Base-by-base conservation (phyloP, 2,888 invertebrate genomes). In the Maniola hyperantus region DNA sequence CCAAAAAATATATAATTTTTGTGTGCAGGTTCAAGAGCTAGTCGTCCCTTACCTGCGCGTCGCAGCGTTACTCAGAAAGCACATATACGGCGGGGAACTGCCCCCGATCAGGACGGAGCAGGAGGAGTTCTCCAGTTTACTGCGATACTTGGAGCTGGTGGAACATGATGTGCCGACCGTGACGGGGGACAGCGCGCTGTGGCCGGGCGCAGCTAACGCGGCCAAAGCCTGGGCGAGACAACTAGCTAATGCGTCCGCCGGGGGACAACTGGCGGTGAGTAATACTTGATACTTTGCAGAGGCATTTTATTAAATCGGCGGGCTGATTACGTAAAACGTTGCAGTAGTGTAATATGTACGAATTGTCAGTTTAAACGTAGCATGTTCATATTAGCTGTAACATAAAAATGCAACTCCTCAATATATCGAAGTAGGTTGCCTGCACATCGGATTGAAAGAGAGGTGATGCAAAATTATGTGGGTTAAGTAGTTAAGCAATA, bases 31-130 rank as follows among this genome's bases (percentile, higher is more conserved):
- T 65, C 96, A 97, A 85, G 94, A 95, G 72, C 88, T 97, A 68
- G 96, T 97, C 78, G 88, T 98, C 70, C 97, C 97, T 18, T 98
- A 96, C 87, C 88, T 98, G 72, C 94, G 98, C 55, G 94, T 98
- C 60, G 96, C 97, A 2, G 95, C 97, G 0, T 89, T 99, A 7
- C 91, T 99, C 61, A 94, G 96, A 60, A 95, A 96, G 83, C 97
- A 98, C 91, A 92, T 97, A 72, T 97, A 97, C 85, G 96, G 96
- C 71, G 94, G 95, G 77, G 94, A 95, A 57, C 91, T 97, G 82
- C 97, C 96, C 0, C 94, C 94, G 74, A 93, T 96, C 60, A 86
- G 92, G 54, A 88, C 93, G 4, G 87, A 95, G 1, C 93, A 94
- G 54, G 93, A 94, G 70, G 97, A 97, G 91, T 97, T 97, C 88